phyloP scores from a whole-genome alignment of 2,113 vertebrate genomes.

The Ivindomyrus marchei region DNA sequence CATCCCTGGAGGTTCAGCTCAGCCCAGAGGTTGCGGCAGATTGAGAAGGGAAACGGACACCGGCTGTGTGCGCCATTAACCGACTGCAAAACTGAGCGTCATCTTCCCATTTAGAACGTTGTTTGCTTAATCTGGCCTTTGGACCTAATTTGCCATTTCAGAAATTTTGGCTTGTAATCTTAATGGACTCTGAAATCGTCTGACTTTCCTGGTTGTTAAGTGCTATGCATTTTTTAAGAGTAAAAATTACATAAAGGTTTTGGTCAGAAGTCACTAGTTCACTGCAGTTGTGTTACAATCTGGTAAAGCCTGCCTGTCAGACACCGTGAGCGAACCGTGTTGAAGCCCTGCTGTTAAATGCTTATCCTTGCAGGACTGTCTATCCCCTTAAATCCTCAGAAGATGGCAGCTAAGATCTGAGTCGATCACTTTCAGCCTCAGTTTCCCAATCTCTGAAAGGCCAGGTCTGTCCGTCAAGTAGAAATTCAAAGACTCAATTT shows the following conservation, averaged over 20 bases:
- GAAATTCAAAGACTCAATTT: neutral
- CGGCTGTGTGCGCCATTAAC: neutral
- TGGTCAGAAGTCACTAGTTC: neutral
- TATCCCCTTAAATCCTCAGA: neutral
- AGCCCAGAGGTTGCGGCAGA: neutral
- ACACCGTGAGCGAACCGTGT: neutral
- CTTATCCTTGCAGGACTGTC: neutral
- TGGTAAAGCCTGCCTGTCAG: neutral
- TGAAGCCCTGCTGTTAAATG: neutral
- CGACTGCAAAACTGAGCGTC: neutral
- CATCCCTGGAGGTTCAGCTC: neutral
- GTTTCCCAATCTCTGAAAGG: neutral
- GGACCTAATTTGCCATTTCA: neutral
- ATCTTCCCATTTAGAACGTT: neutral
- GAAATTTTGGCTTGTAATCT: neutral
- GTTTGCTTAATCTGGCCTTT: neutral
- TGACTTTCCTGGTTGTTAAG: neutral
- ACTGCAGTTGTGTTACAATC: neutral
- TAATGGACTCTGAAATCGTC: conserved; percentile 10
- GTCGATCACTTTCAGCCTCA: neutral
- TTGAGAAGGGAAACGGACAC: neutral
- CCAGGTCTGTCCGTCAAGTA: neutral
- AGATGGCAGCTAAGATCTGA: neutral
- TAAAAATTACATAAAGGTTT: neutral
- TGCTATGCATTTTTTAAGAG: neutral